phyloP scores from a whole-genome alignment of 2,113 vertebrate genomes.

The Heliornis fulica region DNA sequence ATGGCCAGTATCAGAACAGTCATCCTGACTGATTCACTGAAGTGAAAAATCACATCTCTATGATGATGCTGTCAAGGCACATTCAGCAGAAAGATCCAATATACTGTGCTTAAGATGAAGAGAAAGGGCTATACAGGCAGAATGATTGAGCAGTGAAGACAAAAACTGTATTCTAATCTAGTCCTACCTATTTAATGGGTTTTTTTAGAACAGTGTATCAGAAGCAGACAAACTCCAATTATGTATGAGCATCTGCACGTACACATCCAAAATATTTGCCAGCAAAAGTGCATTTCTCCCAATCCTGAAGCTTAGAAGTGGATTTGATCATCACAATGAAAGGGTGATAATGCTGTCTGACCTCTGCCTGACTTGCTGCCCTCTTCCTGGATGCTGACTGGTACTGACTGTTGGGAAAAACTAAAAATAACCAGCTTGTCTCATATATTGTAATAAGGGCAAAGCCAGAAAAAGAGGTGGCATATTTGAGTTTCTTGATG shows the following conservation, averaged over 20 bases:
- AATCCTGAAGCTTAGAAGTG: conserved; percentile 84
- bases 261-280: conserved; percentile 77
- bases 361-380: conserved; percentile 76
- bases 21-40: background rate
- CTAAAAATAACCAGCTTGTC: conserved; percentile 55
- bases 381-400: conserved; percentile 74
- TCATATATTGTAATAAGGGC: background rate
- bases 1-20: background rate
- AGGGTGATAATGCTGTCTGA: conserved; percentile 82
- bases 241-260: conserved; percentile 61
- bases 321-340: conserved; percentile 88
- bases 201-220: conserved; percentile 4
- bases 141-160: background rate
- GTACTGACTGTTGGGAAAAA: conserved; percentile 39
- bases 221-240: conserved; percentile 37
- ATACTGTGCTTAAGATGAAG: background rate
- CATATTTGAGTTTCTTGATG: background rate
- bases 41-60: background rate
- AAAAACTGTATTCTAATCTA: conserved; percentile 20
- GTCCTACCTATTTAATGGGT: background rate
- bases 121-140: background rate
- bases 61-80: background rate
- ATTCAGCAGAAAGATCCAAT: background rate
- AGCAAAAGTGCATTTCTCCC: conserved; percentile 85
- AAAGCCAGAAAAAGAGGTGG: background rate